A percentile compares a stretch with the other conserved stretches of the same genome.
Evolutionary conservation across 2,888 invertebrate species (phyloP).

Genomic region (Helicoverpa assulta): DNA sequence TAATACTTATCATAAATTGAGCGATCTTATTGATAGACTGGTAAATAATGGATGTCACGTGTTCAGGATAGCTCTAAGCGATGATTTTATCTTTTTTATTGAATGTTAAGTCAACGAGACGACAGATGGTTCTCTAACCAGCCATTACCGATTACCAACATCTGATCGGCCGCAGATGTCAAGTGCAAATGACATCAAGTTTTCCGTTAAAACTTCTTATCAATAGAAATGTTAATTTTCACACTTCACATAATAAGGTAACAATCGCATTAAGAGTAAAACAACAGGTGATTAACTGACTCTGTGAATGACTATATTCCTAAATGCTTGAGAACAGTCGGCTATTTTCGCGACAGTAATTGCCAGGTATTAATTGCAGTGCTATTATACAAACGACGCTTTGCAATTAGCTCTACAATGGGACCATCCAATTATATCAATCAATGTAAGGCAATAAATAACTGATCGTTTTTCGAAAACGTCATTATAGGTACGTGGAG

Average conservation of each 20-base stretch:
- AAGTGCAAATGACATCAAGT: constrained; percentile 16
- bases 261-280: constrained; percentile 32
- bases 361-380: constrained; percentile 35
- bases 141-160: constrained; percentile 30
- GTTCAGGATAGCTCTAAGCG: constrained; percentile 21
- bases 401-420: constrained; percentile 34
- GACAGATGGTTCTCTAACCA: constrained; percentile 45
- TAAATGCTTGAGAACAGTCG: constrained; percentile 29
- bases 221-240: constrained; percentile 45
- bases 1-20: constrained; percentile 18
- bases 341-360: constrained; percentile 37
- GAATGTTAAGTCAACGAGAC: constrained; percentile 23
- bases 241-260: constrained; percentile 38
- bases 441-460: constrained; percentile 35
- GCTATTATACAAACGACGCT: constrained; percentile 17
- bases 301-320: constrained; percentile 38
- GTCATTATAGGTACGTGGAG: constrained; percentile 13
- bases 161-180: constrained; percentile 51
- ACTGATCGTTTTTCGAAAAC: not conserved
- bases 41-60: constrained; percentile 40
- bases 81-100: constrained; percentile 38
- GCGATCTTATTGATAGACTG: constrained; percentile 22
- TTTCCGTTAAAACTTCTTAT: constrained; percentile 34
- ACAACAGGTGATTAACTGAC: constrained; percentile 37
- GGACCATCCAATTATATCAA: constrained; percentile 34